Conservation (phyloP, 2,888 invertebrate genomes). For the Agrotis ipsilon region DNA sequence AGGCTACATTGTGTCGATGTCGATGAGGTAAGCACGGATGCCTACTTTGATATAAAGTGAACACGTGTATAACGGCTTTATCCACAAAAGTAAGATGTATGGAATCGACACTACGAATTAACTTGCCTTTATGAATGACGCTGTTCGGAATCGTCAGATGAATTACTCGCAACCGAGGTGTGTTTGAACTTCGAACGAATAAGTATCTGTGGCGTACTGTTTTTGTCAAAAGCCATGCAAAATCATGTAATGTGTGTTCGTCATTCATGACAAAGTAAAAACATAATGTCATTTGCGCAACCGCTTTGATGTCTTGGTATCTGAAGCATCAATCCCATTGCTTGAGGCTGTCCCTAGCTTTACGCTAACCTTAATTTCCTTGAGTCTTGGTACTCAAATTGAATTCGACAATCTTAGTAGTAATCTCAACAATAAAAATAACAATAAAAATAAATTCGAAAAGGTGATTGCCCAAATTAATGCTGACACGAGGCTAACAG, state of each 20-base stretch:
- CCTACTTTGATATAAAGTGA: constrained; percentile 15
- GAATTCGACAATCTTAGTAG: background rate
- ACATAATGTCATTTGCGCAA: constrained; percentile 2
- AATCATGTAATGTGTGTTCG: too few relatives aligned
- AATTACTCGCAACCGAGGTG: background rate
- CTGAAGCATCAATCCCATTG: too few relatives aligned
- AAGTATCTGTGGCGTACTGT: background rate
- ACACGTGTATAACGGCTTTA: constrained; percentile 33
- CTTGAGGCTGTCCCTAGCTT: background rate
- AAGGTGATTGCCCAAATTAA: constrained; percentile 11
- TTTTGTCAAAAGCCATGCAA: background rate
- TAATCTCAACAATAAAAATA: constrained; percentile 18
- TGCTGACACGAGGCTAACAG: constrained; percentile 8
- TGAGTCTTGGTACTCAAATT: constrained; percentile 2
- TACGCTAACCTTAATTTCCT: background rate
- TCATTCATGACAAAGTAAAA: background rate
- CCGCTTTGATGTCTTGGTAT: background rate
- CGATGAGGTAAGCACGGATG: constrained; percentile 12
- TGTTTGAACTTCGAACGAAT: background rate
- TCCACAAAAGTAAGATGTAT: constrained; percentile 2
- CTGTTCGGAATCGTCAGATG: background rate
- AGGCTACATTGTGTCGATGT: constrained; percentile 22
- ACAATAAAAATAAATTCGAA: constrained; percentile 8
- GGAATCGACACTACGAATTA: background rate
- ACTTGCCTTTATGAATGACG: background rate